Conservation (phyloP, 2,888 invertebrate species). For the Cantharis flavilabris region DNA sequence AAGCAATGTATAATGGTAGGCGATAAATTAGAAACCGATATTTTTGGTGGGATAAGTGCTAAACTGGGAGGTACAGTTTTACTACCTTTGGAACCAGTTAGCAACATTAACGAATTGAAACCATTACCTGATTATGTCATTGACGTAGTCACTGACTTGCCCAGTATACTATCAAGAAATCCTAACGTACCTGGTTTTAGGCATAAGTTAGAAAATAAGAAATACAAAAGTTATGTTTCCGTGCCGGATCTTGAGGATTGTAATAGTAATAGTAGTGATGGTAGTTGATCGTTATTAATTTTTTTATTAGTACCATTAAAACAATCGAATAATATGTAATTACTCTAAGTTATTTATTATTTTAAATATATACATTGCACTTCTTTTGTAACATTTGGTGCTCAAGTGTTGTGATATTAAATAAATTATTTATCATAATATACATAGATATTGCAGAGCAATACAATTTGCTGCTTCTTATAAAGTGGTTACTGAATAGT, state of each 20-base stretch:
- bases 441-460: not conserved
- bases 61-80: conserved; percentile 77
- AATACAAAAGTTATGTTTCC: conserved; percentile 33
- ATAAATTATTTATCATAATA: conserved; percentile 17
- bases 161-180: conserved; percentile 63
- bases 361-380: not conserved
- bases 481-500: not conserved
- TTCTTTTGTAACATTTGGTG: conserved; percentile 21
- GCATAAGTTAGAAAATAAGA: conserved; percentile 25
- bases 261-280: conserved; percentile 58
- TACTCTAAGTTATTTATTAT: not conserved
- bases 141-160: conserved; percentile 66
- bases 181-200: conserved; percentile 46
- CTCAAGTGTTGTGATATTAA: conserved; percentile 26
- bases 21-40: conserved; percentile 87
- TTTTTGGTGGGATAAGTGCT: conserved; percentile 80
- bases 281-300: conserved; percentile 52
- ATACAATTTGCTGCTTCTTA: not conserved
- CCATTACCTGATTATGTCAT: conserved; percentile 69
- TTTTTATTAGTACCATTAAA: conserved; percentile 11
- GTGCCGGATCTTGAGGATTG: conserved; percentile 53
- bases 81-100: conserved; percentile 63
- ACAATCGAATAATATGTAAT: not conserved
- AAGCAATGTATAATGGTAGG: conserved; percentile 84
- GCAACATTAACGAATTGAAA: conserved; percentile 34